Evolutionary conservation across 53 echinoderm and acorn worm species (phyloP), one percentile per base, ranked within the genome.

Genomic region (Luidia sarsii): DNA sequence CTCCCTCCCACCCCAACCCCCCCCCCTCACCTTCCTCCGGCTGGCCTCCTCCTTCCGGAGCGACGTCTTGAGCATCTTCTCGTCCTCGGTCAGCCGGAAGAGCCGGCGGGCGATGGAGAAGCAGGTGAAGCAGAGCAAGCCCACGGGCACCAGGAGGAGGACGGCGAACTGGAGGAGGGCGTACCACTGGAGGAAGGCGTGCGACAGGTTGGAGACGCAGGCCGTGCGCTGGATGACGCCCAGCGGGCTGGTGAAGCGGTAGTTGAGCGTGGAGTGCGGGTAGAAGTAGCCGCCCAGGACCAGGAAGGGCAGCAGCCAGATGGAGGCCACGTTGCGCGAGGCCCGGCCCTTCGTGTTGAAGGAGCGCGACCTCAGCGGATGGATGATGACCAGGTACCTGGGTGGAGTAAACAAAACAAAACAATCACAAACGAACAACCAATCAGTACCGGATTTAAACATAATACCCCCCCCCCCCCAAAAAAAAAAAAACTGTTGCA

Each of bases 321-420:
- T 93, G 37, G 87, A 63, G 52, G 63, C 75, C 23, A 95, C 79
- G 64, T 75, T 89, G 46, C 92, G 75, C 11, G 82, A 85, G 4
- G 95, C 95, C 24, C 95, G 79, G n/a, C 92, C 54, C 38, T 82
- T 81, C n/a, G 95, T 95, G 83, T 92, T 92, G 83, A 95, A 95
- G 45, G 90, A 88, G 16, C 92, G 84, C 1, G 95, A 90, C 55
- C 71, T 85, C 39, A 95, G 72, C 23, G 95, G 95, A 30, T 93
- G 92, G 29, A 95, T 80, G 48, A 95, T 95, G 51, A 92, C 95
- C 62, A 95, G 65, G 39, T 95, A 95, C 67, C 95, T 95, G 80
- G 25, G 34, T 65, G 41, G n/a, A n/a, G n/a, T n/a, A n/a, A n/a
- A n/a, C n/a, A n/a, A n/a, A n/a, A n/a, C n/a, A n/a, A n/a, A n/a